A percentile compares a stretch with the other conserved stretches of the same genome.
phyloP scores from a whole-genome alignment of 2,797 vertebrate genomes.

The Phoxinus dragarum region DNA sequence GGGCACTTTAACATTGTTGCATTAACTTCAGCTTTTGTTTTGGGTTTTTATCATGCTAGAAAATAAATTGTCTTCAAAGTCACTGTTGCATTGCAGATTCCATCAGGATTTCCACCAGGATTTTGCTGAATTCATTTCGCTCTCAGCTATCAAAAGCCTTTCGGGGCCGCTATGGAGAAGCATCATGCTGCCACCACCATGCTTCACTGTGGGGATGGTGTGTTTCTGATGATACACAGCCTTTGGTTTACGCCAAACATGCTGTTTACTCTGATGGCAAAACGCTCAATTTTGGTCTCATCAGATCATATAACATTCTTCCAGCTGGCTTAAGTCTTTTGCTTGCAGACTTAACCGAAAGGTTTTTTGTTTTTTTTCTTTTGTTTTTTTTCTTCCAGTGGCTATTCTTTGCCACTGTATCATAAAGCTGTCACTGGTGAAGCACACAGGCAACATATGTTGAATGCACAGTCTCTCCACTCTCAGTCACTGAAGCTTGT shows the following conservation, averaged over 20 bases:
- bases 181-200: background rate
- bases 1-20: background rate
- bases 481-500: background rate
- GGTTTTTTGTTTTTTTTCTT: background rate
- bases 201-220: background rate
- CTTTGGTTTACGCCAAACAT: background rate
- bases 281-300: conserved; percentile 18
- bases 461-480: background rate
- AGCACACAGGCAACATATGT: conserved; percentile 13
- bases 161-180: background rate
- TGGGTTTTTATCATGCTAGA: background rate
- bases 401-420: conserved; percentile 15
- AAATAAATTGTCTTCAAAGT: background rate
- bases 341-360: background rate
- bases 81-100: background rate
- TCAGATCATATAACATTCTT: conserved; percentile 4
- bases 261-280: conserved; percentile 14
- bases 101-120: background rate
- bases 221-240: conserved; percentile 16
- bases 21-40: background rate
- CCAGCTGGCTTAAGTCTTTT: conserved; percentile 13
- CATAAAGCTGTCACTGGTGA: conserved; percentile 3
- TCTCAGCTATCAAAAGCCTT: background rate
- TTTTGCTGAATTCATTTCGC: background rate
- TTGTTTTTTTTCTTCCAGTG: background rate